Conservation (phyloP, 1,140 invertebrate species). For the Diprion similis region DNA sequence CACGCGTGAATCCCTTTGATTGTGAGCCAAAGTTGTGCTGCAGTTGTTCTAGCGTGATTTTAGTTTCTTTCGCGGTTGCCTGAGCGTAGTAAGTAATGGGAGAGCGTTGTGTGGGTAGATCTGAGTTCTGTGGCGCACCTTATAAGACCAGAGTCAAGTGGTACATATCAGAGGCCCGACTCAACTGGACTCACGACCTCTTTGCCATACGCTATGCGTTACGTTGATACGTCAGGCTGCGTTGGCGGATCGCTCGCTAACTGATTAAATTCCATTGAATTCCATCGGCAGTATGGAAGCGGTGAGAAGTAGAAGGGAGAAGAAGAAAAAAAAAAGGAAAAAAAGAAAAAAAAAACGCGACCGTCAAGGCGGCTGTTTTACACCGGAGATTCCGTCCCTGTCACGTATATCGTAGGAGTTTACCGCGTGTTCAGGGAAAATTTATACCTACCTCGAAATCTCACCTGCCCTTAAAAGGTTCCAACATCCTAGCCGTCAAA, state of each 20-base stretch:
- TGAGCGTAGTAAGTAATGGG: too few relatives aligned
- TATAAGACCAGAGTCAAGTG: conserved; percentile 5
- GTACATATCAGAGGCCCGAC: background rate
- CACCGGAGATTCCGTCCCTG: too few relatives aligned
- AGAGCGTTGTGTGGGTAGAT: background rate
- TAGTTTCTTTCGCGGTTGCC: too few relatives aligned
- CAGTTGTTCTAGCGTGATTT: too few relatives aligned
- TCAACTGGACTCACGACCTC: background rate
- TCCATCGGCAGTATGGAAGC: background rate
- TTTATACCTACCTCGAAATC: background rate
- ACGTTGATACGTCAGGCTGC: background rate
- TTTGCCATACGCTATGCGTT: background rate
- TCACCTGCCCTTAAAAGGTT: background rate
- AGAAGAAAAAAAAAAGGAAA: too few relatives aligned
- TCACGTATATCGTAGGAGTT: too few relatives aligned
- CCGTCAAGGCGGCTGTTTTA: background rate
- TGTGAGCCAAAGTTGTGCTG: too few relatives aligned
- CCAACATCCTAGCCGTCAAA: background rate
- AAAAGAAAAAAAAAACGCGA: too few relatives aligned
- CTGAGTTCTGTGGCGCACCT: conserved; percentile 1
- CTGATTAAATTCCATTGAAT: conserved; percentile 5
- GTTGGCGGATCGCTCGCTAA: background rate
- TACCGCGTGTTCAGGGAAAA: background rate
- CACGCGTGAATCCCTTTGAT: too few relatives aligned
- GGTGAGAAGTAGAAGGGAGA: too few relatives aligned